Evolutionary conservation across 2,797 vertebrate species (phyloP), one percentile per base, ranked within the genome.

Genomic region (Eleutherodactylus coqui): DNA sequence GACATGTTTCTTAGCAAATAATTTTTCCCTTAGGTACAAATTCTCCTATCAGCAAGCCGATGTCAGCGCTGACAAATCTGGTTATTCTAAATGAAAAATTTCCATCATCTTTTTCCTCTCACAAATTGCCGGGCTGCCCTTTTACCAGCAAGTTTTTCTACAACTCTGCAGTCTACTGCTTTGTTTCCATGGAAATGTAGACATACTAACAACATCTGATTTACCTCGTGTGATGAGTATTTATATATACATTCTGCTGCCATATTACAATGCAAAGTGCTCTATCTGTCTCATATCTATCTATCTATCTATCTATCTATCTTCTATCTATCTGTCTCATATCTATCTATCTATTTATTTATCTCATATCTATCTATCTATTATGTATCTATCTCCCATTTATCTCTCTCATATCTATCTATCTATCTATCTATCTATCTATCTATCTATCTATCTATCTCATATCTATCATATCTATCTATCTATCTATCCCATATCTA

Each of bases 101-200:
- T 24, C 45, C 29, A 34, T 36, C 34, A n/a, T n/a, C 13, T 36
- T 38, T 83, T 38, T 27, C 76, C 49, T 79, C 83, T 75, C 43
- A 85, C 9, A 27, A 79, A 62, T 62, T 87, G 70, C 47, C 62
- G 0, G 4, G 53, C 88, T 88, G 90, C 88, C 90, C 90, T 91
- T 73, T 75, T 87, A 88, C 83, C 49, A 83, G 88, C 6, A 24
- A 58, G 77, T 85, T 19, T 6, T 69, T 67, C 72, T 70, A 67
- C 79, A 89, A 6, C 76, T 1, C 87, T 55, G 76, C 34, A 38
- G 83, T 85, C 88, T 47, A 49, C 89, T 89, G 89, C 87, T 24
- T 88, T 34, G 94, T 95, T 95, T 91, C 94, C 93, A 94, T 94
- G 91, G 93, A 89, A 89, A 95, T 87, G 72, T 45, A 5, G 89